Conservation (phyloP, 2,888 invertebrate genomes). For the Pristionchus japonicus region DNA sequence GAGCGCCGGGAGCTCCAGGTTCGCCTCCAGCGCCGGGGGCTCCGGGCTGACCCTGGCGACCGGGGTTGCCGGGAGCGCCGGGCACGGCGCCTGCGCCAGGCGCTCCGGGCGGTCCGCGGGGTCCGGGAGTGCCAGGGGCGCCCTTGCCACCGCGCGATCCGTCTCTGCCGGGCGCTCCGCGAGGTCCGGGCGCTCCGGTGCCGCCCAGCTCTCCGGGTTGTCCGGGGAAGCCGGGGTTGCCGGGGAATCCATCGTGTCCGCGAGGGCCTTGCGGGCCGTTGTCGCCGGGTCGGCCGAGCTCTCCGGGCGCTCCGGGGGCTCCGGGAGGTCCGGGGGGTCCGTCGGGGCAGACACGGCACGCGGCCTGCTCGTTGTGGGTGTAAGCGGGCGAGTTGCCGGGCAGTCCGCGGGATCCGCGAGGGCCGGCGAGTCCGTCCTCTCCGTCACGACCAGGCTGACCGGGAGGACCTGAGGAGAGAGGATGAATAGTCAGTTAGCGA, state of each 20-base stretch:
- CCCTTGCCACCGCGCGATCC: conserved; percentile 44
- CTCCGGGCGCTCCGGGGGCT: conserved; percentile 50
- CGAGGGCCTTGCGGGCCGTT: conserved; percentile 63
- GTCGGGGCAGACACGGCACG: conserved; percentile 33
- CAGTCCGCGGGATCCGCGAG: conserved; percentile 56
- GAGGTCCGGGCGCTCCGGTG: conserved; percentile 53
- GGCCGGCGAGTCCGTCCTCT: conserved; percentile 64
- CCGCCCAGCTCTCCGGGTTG: conserved; percentile 37
- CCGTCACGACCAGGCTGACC: conserved; percentile 62
- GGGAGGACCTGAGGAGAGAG: conserved; percentile 2
- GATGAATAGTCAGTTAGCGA: not conserved
- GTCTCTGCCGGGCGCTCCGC: conserved; percentile 23
- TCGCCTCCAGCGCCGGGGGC: conserved; percentile 5
- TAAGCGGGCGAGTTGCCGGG: conserved; percentile 32
- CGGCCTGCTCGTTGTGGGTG: conserved; percentile 3
- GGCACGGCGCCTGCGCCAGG: not conserved
- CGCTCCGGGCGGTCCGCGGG: conserved; percentile 39
- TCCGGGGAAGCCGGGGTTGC: conserved; percentile 55
- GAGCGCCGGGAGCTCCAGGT: conserved; percentile 23
- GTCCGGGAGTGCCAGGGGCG: conserved; percentile 31
- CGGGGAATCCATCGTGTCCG: conserved; percentile 60
- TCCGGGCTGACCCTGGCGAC: conserved; percentile 45
- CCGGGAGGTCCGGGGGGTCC: conserved; percentile 53
- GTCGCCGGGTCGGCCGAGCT: conserved; percentile 49
- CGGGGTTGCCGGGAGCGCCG: conserved; percentile 32